Evolutionary conservation across 2,113 vertebrate species (phyloP).

Genomic region (Thamnophis sirtalis): DNA sequence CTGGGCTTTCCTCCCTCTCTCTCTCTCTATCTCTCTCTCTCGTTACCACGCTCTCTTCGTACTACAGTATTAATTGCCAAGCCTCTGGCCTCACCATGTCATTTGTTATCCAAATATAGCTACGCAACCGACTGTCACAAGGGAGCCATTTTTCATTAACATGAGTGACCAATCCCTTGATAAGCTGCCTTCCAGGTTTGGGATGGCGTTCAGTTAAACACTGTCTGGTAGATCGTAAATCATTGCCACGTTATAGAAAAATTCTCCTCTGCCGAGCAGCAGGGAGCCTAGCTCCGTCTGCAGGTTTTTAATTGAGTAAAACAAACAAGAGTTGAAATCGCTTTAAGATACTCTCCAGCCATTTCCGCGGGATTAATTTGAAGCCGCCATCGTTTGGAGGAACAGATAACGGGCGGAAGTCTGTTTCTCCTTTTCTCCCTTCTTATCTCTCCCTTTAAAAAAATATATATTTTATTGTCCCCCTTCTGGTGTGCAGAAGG

Average conservation of each 20-base stretch:
- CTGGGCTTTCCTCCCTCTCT: not conserved
- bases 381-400: not conserved
- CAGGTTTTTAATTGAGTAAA: conserved; percentile 66
- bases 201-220: conserved; percentile 52
- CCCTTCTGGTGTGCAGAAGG: not conserved
- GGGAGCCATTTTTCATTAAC: conserved; percentile 60
- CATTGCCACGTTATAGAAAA: conserved; percentile 41
- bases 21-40: not conserved
- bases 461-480: no score
- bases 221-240: conserved; percentile 57
- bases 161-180: conserved; percentile 46
- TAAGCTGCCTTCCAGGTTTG: conserved; percentile 39
- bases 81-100: conserved; percentile 19
- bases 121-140: conserved; percentile 25
- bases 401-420: not conserved
- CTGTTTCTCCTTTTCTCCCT: not conserved
- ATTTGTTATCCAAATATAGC: conserved; percentile 55
- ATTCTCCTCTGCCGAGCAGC: conserved; percentile 25
- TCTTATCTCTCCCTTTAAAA: not conserved
- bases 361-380: conserved; percentile 38
- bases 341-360: conserved; percentile 38
- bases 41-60: conserved; percentile 45
- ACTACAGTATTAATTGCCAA: conserved; percentile 57
- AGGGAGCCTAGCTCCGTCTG: conserved; percentile 58
- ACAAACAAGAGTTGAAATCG: conserved; percentile 43